Percentiles rank a stretch among this genome's conserved stretches.
These are phyloP conservation scores for Heteromormyrus szaboi DNA, from an alignment of 2,797 vertebrate species.

Conservation along the genomic window DNA sequence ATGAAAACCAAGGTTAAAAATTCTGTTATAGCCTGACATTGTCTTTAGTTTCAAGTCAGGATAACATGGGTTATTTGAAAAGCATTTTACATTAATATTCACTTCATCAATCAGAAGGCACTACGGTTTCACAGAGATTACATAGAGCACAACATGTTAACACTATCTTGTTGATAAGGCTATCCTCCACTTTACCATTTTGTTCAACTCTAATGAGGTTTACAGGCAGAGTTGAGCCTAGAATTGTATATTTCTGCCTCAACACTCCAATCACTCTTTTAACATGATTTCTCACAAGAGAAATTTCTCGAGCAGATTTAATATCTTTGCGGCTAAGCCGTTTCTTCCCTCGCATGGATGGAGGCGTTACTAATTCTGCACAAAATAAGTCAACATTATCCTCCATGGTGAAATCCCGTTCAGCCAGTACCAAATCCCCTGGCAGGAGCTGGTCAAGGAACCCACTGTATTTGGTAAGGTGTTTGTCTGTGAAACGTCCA, in stretches of 20 bases:
- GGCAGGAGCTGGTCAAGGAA: constrained; percentile 17
- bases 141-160: constrained; percentile 18
- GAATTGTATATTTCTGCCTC: constrained; percentile 22
- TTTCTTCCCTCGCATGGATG: constrained; percentile 16
- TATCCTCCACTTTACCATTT: constrained; percentile 14
- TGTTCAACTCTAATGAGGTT: constrained; percentile 20
- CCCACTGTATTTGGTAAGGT: constrained; percentile 12
- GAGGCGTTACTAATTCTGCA: neutral
- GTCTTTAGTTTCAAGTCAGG: neutral
- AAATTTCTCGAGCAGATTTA: constrained; percentile 22
- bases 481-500: constrained; percentile 18
- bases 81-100: neutral
- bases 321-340: constrained; percentile 17
- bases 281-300: constrained; percentile 23
- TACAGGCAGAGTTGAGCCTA: constrained; percentile 20
- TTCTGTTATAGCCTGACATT: neutral
- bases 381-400: neutral
- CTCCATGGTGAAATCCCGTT: neutral
- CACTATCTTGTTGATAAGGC: constrained; percentile 12
- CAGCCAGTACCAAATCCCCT: constrained; percentile 2
- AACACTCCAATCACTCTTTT: constrained; percentile 23
- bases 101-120: constrained; percentile 7
- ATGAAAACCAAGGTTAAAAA: neutral
- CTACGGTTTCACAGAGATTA: constrained; percentile 12
- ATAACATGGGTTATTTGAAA: neutral